Conservation (phyloP, 2,797 vertebrate species). For the Lagocephalus sceleratus region DNA sequence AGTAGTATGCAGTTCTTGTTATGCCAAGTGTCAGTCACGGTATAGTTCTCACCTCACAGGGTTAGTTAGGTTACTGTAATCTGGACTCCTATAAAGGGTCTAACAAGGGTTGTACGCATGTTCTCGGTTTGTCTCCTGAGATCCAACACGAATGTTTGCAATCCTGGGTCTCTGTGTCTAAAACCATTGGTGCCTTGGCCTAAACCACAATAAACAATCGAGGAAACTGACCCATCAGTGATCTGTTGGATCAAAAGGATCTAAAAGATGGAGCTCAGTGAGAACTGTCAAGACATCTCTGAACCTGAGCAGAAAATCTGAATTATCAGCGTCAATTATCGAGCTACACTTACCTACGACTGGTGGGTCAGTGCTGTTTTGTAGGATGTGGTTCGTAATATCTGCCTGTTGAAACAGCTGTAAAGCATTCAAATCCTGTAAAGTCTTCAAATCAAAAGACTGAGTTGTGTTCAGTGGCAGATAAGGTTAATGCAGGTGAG, state of each 20-base stretch:
- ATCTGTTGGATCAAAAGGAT: constrained; percentile 16
- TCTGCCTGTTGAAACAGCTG: too few relatives aligned
- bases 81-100: constrained; percentile 4
- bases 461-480: too few relatives aligned
- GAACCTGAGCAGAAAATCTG: constrained; percentile 26
- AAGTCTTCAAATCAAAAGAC: too few relatives aligned
- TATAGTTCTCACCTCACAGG: constrained; percentile 25
- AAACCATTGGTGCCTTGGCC: constrained; percentile 42
- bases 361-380: too few relatives aligned
- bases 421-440: too few relatives aligned
- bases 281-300: constrained; percentile 40
- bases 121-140: constrained; percentile 34
- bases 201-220: too few relatives aligned
- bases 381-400: too few relatives aligned
- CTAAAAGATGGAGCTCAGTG: constrained; percentile 44
- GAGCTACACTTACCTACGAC: constrained; percentile 6
- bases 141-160: constrained; percentile 11
- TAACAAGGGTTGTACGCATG: constrained; percentile 27
- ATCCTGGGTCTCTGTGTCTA: constrained; percentile 29
- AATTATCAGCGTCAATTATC: constrained; percentile 24
- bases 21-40: constrained; percentile 21
- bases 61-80: too few relatives aligned
- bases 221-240: constrained; percentile 47
- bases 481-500: too few relatives aligned
- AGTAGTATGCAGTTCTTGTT: constrained; percentile 20